Conservation (phyloP, 2,888 invertebrate species). For the Heliconius cydno region DNA sequence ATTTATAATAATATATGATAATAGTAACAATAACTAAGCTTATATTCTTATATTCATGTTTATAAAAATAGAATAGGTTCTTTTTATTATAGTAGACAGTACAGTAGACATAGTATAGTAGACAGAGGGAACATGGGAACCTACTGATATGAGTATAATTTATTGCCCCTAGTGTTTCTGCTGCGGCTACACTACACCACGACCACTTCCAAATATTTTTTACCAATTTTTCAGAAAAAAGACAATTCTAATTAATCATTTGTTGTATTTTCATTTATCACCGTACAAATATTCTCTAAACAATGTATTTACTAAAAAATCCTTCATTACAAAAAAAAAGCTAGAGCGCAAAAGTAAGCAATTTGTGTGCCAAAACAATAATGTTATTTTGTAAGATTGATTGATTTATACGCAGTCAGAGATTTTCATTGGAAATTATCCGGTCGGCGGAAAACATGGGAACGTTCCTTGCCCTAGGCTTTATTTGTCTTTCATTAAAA, state of each 20-base stretch:
- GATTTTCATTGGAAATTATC: conserved; percentile 15
- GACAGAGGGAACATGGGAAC: too few relatives aligned
- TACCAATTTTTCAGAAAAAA: too few relatives aligned
- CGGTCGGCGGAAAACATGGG: conserved; percentile 8
- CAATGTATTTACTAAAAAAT: too few relatives aligned
- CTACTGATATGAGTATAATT: too few relatives aligned
- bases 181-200: too few relatives aligned
- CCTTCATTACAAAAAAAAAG: too few relatives aligned
- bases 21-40: background rate
- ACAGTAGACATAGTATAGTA: too few relatives aligned
- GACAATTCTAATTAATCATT: too few relatives aligned
- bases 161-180: too few relatives aligned
- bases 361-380: conserved; percentile 17
- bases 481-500: conserved; percentile 18
- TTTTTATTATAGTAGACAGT: background rate
- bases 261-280: too few relatives aligned
- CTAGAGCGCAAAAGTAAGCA: conserved; percentile 11
- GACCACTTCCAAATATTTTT: too few relatives aligned
- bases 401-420: conserved; percentile 19
- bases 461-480: background rate
- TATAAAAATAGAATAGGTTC: background rate
- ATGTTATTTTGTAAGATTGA: conserved; percentile 15
- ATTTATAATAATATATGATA: conserved; percentile 18
- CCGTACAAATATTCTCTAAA: too few relatives aligned
- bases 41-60: background rate